These are phyloP conservation scores for Cataglyphis cursor DNA, from an alignment of 2,888 invertebrate species.

Conservation along the genomic window DNA sequence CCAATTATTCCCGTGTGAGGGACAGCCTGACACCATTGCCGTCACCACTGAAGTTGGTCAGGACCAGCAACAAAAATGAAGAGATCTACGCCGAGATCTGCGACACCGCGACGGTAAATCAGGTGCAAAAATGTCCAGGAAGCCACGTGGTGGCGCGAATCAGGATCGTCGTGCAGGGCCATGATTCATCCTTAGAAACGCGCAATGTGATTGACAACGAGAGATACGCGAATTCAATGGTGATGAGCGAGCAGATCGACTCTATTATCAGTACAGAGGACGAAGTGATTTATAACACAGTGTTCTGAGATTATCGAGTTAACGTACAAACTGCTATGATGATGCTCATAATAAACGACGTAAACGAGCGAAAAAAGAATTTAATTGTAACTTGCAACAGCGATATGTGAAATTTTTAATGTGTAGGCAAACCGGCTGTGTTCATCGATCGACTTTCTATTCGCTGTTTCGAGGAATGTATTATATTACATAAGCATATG, in stretches of 20 bases:
- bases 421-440: conserved; percentile 71
- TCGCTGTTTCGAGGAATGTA: conserved; percentile 62
- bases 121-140: conserved; percentile 79
- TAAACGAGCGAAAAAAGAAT: background rate
- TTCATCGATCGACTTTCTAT: conserved; percentile 61
- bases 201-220: conserved; percentile 65
- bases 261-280: conserved; percentile 84
- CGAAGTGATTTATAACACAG: conserved; percentile 84
- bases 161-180: conserved; percentile 83
- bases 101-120: conserved; percentile 76
- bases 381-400: conserved; percentile 12
- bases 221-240: conserved; percentile 81
- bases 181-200: conserved; percentile 70
- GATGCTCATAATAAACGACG: background rate
- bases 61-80: conserved; percentile 78
- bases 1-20: conserved; percentile 83
- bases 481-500: conserved; percentile 59
- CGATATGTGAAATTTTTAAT: conserved; percentile 49
- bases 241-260: conserved; percentile 80
- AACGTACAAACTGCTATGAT: background rate
- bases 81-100: conserved; percentile 85
- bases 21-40: conserved; percentile 83
- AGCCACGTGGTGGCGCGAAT: conserved; percentile 85
- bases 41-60: conserved; percentile 73
- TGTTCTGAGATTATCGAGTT: conserved; percentile 76